phyloP scores from a whole-genome alignment of 2,888 invertebrate genomes.

The Xestoiulus laeticollis region DNA sequence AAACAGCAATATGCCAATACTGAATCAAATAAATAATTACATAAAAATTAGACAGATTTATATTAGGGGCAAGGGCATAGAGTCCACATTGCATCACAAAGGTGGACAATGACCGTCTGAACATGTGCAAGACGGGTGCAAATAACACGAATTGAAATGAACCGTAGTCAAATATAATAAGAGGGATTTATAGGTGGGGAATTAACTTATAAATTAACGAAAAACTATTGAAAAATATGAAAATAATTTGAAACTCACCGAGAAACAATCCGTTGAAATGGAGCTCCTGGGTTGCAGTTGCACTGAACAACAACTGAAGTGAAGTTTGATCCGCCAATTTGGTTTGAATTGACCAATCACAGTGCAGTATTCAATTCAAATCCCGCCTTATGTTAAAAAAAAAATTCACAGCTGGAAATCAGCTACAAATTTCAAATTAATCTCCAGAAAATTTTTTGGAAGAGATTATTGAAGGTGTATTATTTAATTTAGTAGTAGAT shows the following conservation, averaged over 20 bases:
- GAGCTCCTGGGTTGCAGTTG: background rate
- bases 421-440: no score
- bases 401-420: background rate
- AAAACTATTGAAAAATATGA: background rate
- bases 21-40: background rate
- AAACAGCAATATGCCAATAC: background rate
- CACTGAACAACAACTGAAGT: background rate
- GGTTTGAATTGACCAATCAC: background rate
- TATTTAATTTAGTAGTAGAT: background rate
- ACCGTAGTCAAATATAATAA: background rate
- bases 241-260: background rate
- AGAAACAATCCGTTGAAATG: background rate
- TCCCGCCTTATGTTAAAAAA: slow-evolving; percentile 5
- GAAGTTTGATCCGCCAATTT: background rate
- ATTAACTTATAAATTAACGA: background rate
- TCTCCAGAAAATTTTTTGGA: background rate
- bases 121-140: background rate
- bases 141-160: background rate
- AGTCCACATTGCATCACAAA: background rate
- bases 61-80: background rate
- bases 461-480: background rate
- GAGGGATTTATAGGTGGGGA: background rate
- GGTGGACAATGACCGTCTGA: background rate
- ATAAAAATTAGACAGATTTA: background rate
- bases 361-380: background rate